Evolutionary conservation across 2,113 vertebrate genomes (phyloP), one percentile per base, ranked within the genome.

Genomic region (Heloderma charlesbogerti): DNA sequence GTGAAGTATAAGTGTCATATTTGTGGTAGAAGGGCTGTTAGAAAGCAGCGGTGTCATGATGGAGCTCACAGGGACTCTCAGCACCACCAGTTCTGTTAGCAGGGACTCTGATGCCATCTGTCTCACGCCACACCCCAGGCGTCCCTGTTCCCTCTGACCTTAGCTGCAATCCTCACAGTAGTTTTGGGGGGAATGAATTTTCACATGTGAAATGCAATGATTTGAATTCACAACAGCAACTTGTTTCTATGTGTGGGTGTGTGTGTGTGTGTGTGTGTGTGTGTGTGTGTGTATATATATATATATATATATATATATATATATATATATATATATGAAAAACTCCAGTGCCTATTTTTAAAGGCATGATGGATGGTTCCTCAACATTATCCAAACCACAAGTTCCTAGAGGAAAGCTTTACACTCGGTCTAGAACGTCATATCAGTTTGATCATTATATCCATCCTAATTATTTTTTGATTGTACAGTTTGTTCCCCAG

Each of bases 381-480:
- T 74, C 40, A 85, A 16, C 43, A n/a, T 48, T 67, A 75, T 96
- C 89, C 94, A 80, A 95, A 88, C 22, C 57, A 60, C 69, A 88
- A 1, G 25, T 90, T 94, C 88, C 91, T 92, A 93, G 90, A 93
- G 90, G 85, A 94, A 95, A 57, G 43, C 66, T 93, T 95, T 93
- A 77, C 60, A 51, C 43, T 79, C 34, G 0, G 34, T 40, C 83
- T 85, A 88, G 87, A 66, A 80, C 43, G 93, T 91, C 51, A 69
- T 81, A 89, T 87, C 88, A 31, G 43, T 12, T 93, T 94, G 86
- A 63, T 90, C 85, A 95, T 94, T 92, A 92, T 72, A 88, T 75
- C 78, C 29, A 43, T 8, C 83, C 93, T 96, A 93, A 81, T 94
- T 94, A 74, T 85, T 94, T 90, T 54, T 95, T 94, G 95, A 84